Evolutionary conservation across 2,797 vertebrate genomes (phyloP).

Genomic region (Knipowitschia caucasica): DNA sequence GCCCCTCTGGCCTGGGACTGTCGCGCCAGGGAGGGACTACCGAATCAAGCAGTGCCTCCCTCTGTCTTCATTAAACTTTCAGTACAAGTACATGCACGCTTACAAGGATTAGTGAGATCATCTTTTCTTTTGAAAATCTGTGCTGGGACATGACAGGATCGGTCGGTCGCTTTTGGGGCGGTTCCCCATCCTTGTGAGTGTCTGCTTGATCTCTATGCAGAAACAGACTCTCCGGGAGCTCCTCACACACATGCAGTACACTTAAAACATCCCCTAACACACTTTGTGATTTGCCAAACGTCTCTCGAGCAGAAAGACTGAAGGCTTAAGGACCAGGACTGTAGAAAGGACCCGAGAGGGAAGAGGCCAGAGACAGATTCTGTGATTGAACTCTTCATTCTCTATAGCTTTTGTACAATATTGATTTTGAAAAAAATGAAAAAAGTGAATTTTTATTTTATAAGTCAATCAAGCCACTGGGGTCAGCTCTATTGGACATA

Average conservation of each 20-base stretch:
- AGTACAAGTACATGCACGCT: conserved; percentile 18
- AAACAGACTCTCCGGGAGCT: conserved; percentile 79
- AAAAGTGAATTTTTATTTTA: conserved; percentile 96
- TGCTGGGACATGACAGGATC: conserved; percentile 52
- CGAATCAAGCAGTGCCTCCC: conserved; percentile 67
- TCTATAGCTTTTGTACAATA: conserved; percentile 99
- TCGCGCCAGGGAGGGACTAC: conserved; percentile 60
- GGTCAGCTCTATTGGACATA: conserved; percentile 87
- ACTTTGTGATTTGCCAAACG: conserved; percentile 84
- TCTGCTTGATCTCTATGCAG: conserved; percentile 97
- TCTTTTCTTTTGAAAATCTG: conserved; percentile 43
- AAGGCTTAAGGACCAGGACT: conserved; percentile 65
- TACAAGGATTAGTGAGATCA: conserved; percentile 41
- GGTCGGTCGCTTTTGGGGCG: conserved; percentile 45
- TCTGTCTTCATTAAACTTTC: conserved; percentile 36
- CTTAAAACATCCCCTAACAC: conserved; percentile 35
- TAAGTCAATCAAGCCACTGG: conserved; percentile 93
- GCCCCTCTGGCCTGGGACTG: conserved; percentile 60
- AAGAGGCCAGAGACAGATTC: conserved; percentile 79
- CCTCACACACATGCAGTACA: conserved; percentile 51
- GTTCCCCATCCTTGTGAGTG: conserved; percentile 65
- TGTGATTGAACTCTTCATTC: conserved; percentile 89
- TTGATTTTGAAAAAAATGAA: conserved; percentile 55
- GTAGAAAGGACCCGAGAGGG: conserved; percentile 71
- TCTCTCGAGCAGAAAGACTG: conserved; percentile 77